Evolutionary conservation across 2,113 vertebrate species (phyloP).

Genomic region (Oryzias javanicus): DNA sequence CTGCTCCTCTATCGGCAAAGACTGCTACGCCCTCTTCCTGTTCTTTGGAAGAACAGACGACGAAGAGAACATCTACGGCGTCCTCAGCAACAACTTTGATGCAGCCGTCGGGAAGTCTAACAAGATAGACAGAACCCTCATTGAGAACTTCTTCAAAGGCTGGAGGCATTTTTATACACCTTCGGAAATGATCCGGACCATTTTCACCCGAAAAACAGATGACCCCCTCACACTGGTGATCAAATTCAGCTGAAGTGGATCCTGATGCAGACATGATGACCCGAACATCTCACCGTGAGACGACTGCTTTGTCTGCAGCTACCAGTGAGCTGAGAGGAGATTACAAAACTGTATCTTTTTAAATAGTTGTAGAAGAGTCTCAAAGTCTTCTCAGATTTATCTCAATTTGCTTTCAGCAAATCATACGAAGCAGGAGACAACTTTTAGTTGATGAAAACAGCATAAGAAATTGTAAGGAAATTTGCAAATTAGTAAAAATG

Average conservation of each 20-base stretch:
- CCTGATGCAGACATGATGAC: neutral
- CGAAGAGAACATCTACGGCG: constrained; percentile 66
- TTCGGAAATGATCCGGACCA: constrained; percentile 68
- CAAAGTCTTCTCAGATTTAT: too few species aligned
- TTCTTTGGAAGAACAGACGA: constrained; percentile 70
- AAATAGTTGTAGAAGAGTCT: too few species aligned
- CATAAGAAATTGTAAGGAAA: too few species aligned
- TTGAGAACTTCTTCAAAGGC: constrained; percentile 77
- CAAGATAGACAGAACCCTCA: constrained; percentile 59
- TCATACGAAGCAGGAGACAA: too few species aligned
- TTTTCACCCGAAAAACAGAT: constrained; percentile 49
- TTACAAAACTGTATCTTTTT: too few species aligned
- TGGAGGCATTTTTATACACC: constrained; percentile 63
- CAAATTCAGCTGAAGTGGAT: constrained; percentile 71
- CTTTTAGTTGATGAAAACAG: too few species aligned
- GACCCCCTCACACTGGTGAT: constrained; percentile 70
- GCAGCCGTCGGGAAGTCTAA: constrained; percentile 60
- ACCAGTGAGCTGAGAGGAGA: too few species aligned
- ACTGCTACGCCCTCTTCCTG: constrained; percentile 78
- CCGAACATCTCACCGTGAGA: too few species aligned
- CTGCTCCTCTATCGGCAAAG: constrained; percentile 73
- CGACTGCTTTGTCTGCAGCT: too few species aligned
- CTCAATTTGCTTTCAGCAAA: too few species aligned
- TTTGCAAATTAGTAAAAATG: too few species aligned
- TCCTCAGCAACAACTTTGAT: constrained; percentile 79